Conservation (phyloP, 2,888 invertebrate species). For the Habrosyne pyritoides region DNA sequence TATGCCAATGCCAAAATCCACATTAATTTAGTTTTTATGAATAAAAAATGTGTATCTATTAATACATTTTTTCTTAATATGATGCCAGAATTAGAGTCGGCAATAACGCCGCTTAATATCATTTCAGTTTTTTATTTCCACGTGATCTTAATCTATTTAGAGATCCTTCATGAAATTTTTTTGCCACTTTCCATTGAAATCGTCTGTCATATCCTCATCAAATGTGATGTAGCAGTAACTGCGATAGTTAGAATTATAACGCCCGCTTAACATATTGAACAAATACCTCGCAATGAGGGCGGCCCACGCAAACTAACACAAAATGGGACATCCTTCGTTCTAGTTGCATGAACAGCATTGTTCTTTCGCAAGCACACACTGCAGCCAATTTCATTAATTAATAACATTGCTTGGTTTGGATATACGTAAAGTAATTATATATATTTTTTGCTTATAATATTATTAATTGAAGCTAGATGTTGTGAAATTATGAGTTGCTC, state of each 20-base stretch:
- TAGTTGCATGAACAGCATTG: constrained; percentile 44
- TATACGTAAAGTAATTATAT: background rate
- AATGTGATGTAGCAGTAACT: background rate
- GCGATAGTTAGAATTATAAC: background rate
- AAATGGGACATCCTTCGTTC: constrained; percentile 64
- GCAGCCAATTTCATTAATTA: constrained; percentile 33
- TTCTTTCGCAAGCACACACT: constrained; percentile 41
- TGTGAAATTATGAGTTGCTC: no score
- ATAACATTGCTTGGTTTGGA: constrained; percentile 23
- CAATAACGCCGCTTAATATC: background rate
- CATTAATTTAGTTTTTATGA: background rate
- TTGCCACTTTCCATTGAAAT: background rate
- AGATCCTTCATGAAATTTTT: background rate
- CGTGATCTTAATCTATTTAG: background rate
- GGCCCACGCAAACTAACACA: constrained; percentile 48
- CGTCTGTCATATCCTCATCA: background rate
- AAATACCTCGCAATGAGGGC: constrained; percentile 34
- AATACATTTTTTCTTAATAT: no score
- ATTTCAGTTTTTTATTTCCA: background rate
- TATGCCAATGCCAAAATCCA: background rate
- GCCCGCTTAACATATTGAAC: constrained; percentile 22
- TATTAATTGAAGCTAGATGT: no score
- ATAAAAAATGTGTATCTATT: no score
- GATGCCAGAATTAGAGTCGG: background rate
- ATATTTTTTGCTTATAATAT: background rate